phyloP scores from a whole-genome alignment of 1,140 invertebrate species.

The Drosophila aff. region DNA sequence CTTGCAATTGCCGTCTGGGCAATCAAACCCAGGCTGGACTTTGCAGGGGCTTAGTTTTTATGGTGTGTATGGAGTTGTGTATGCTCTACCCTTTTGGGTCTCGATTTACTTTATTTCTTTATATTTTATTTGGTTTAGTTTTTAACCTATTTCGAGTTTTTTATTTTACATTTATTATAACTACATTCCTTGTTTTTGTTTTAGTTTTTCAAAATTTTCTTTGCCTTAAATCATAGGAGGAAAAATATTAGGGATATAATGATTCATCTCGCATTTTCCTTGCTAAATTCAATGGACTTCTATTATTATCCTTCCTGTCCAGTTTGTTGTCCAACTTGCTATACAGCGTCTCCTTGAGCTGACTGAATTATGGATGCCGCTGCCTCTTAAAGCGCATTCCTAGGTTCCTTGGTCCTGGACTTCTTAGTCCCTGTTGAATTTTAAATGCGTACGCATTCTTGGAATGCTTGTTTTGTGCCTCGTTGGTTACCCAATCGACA shows the following conservation, averaged over 20 bases:
- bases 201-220: background rate
- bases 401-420: constrained; percentile 10
- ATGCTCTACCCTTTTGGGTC: background rate
- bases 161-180: background rate
- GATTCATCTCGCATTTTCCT: background rate
- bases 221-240: background rate
- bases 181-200: no score
- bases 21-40: constrained; percentile 27
- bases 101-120: background rate
- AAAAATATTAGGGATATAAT: no score
- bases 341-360: background rate
- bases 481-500: constrained; percentile 45
- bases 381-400: constrained; percentile 36
- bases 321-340: constrained; percentile 8
- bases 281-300: background rate
- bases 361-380: constrained; percentile 33
- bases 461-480: constrained; percentile 43
- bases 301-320: background rate
- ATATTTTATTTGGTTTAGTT: background rate
- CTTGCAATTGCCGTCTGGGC: constrained; percentile 13
- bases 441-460: constrained; percentile 35
- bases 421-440: constrained; percentile 27
- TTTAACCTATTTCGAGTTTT: background rate
- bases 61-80: background rate
- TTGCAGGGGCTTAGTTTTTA: constrained; percentile 7